Evolutionary conservation across 2,888 invertebrate genomes (phyloP).

Genomic region (Gari tellinella): DNA sequence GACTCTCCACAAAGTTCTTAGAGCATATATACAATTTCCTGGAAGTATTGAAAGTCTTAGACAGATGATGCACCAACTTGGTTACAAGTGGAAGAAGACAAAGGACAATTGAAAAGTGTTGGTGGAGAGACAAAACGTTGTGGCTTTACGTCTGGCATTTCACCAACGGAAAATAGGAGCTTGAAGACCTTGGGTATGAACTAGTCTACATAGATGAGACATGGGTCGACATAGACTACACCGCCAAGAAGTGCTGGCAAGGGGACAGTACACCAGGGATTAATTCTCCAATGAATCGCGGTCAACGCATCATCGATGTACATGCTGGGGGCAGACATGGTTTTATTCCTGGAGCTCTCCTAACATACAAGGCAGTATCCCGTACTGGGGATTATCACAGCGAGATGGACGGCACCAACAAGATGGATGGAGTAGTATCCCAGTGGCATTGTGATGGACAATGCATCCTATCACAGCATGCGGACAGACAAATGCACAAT

Average conservation of each 20-base stretch:
- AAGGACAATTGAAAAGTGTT: constrained; percentile 29
- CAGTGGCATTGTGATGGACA: constrained; percentile 23
- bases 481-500: constrained; percentile 15
- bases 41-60: constrained; percentile 9
- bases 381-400: constrained; percentile 19
- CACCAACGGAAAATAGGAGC: constrained; percentile 10
- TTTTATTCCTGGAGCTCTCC: constrained; percentile 5
- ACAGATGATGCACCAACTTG: constrained; percentile 5
- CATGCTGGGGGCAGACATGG: constrained; percentile 19
- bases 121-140: constrained; percentile 7
- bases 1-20: constrained; percentile 4
- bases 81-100: constrained; percentile 24
- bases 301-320: constrained; percentile 32
- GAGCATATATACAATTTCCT: constrained; percentile 1
- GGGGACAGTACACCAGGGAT: constrained; percentile 3
- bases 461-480: constrained; percentile 22
- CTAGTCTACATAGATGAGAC: constrained; percentile 39
- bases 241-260: constrained; percentile 36
- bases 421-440: constrained; percentile 24
- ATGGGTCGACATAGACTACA: constrained; percentile 33
- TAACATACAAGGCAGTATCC: constrained; percentile 9
- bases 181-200: no score
- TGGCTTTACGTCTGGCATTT: constrained; percentile 11
- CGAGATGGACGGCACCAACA: constrained; percentile 17
- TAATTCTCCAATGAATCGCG: constrained; percentile 5